phyloP scores from a whole-genome alignment of 2,888 invertebrate genomes.

The Macropis europaea region DNA sequence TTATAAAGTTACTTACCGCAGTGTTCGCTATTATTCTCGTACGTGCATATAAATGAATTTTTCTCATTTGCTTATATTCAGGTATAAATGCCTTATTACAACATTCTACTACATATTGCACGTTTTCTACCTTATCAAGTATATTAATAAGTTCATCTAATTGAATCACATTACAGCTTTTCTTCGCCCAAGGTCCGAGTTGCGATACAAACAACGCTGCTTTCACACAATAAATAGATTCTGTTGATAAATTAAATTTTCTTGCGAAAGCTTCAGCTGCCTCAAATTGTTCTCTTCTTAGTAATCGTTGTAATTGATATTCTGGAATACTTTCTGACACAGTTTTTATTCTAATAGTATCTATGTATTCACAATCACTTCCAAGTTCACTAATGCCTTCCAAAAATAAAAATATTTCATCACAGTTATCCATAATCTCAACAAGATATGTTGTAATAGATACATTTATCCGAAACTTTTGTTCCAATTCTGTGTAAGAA shows the following conservation, averaged over 20 bases:
- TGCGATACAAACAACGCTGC: constrained; percentile 76
- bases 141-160: constrained; percentile 74
- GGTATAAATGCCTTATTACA: constrained; percentile 78
- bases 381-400: constrained; percentile 66
- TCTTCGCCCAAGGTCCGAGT: constrained; percentile 69
- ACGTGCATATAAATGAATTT: constrained; percentile 74
- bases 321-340: constrained; percentile 80
- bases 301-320: constrained; percentile 78
- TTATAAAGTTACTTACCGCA: constrained; percentile 51
- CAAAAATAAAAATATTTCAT: constrained; percentile 73
- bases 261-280: constrained; percentile 81
- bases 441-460: constrained; percentile 69
- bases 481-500: constrained; percentile 65
- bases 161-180: constrained; percentile 64
- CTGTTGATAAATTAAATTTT: constrained; percentile 77
- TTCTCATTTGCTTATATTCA: constrained; percentile 71
- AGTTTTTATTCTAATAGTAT: constrained; percentile 74
- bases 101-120: constrained; percentile 79
- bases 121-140: constrained; percentile 79
- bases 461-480: constrained; percentile 72
- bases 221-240: constrained; percentile 79
- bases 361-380: constrained; percentile 43
- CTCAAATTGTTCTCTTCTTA: constrained; percentile 79
- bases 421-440: constrained; percentile 60
- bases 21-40: constrained; percentile 65